Percentiles rank a stretch among this genome's conserved stretches.
These are phyloP conservation scores for Discoglossus pictus DNA, from an alignment of 2,797 vertebrate genomes.

Conservation along the genomic window DNA sequence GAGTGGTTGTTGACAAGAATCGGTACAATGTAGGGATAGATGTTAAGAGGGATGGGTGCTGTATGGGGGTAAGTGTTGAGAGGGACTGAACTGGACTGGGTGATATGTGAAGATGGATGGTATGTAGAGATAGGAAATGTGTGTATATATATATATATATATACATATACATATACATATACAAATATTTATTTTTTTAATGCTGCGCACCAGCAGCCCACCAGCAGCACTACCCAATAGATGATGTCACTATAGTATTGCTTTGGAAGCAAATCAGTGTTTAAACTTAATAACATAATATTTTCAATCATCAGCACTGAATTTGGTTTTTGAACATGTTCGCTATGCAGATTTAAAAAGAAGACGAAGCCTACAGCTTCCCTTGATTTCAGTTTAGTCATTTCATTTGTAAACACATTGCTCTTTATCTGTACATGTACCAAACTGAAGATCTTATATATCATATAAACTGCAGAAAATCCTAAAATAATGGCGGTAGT, in stretches of 20 bases:
- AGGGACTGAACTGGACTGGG: neutral
- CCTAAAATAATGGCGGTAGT: slow-evolving; percentile 15
- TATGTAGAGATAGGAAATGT: too few relatives aligned
- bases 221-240: too few relatives aligned
- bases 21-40: too few relatives aligned
- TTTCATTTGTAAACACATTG: slow-evolving; percentile 50
- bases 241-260: neutral
- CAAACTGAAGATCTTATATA: slow-evolving; percentile 35
- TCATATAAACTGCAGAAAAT: slow-evolving; percentile 31
- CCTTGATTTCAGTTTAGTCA: slow-evolving; percentile 48
- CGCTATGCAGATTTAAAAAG: slow-evolving; percentile 37
- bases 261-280: slow-evolving; percentile 13
- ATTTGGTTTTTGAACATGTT: slow-evolving; percentile 21
- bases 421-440: slow-evolving; percentile 38
- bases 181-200: too few relatives aligned
- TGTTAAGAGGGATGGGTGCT: too few relatives aligned
- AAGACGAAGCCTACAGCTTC: slow-evolving; percentile 25
- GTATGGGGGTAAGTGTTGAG: neutral
- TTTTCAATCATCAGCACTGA: slow-evolving; percentile 36
- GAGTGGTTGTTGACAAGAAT: too few relatives aligned
- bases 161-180: too few relatives aligned
- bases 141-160: too few relatives aligned
- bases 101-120: too few relatives aligned
- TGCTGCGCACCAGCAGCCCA: too few relatives aligned
- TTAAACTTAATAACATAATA: slow-evolving; percentile 11